Evolutionary conservation across 2,888 invertebrate genomes (phyloP).

Genomic region (Brachyptera risi): DNA sequence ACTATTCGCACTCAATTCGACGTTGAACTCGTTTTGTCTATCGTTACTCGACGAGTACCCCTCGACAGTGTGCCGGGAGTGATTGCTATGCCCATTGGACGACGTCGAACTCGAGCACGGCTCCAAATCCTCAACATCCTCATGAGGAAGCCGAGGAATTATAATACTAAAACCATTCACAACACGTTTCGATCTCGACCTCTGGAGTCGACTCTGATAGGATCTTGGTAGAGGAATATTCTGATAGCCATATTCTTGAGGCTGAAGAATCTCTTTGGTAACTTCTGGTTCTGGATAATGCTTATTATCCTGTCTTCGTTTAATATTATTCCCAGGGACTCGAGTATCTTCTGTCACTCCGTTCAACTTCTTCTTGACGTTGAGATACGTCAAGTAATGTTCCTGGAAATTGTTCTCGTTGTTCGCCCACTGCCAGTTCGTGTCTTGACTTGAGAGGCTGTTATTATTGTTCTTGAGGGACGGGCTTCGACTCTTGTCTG

Average conservation of each 20-base stretch:
- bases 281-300: not conserved
- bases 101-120: constrained; percentile 3
- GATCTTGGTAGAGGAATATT: constrained; percentile 14
- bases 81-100: not conserved
- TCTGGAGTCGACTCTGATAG: constrained; percentile 10
- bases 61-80: not conserved
- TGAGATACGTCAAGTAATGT: constrained; percentile 7
- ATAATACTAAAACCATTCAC: not conserved
- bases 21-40: not conserved
- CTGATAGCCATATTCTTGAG: constrained; percentile 2
- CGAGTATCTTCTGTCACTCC: not conserved
- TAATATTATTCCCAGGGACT: not conserved
- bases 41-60: not conserved
- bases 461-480: no score
- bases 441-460: constrained; percentile 41
- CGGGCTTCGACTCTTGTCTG: constrained; percentile 36
- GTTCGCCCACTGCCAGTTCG: constrained; percentile 42
- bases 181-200: constrained; percentile 1
- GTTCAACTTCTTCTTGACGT: constrained; percentile 11
- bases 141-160: constrained; percentile 15
- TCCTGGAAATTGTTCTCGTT: constrained; percentile 18
- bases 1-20: not conserved
- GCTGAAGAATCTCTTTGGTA: not conserved
- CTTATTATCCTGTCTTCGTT: not conserved
- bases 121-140: constrained; percentile 18